A percentile compares a stretch with the other conserved stretches of the same genome.
Conservation (phyloP, 1,140 invertebrate genomes). For the Portunus trituberculatus region DNA sequence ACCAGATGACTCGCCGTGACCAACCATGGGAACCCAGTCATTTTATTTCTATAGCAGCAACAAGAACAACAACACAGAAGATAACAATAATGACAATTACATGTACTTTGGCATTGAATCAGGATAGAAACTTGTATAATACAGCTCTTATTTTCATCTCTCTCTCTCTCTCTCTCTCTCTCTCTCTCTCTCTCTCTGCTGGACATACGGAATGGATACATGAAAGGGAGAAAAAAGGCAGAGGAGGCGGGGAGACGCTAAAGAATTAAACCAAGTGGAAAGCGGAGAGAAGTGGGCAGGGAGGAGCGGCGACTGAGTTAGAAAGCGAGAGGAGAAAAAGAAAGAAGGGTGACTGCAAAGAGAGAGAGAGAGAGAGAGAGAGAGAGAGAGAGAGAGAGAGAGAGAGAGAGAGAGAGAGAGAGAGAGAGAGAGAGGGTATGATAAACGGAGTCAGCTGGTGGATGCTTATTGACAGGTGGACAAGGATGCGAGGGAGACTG, state of each 20-base stretch:
- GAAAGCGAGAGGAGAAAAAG: background rate
- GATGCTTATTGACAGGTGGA: background rate
- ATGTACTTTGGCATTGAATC: background rate
- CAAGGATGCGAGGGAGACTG: background rate
- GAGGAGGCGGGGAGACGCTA: background rate
- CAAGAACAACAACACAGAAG: background rate
- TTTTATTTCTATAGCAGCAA: background rate
- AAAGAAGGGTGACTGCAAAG: background rate
- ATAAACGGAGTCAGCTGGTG: background rate
- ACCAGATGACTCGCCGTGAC: background rate
- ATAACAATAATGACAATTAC: background rate
- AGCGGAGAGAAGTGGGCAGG: background rate
- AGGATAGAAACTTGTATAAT: background rate
- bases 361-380: background rate
- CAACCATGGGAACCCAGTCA: background rate
- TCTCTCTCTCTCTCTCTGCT: slow-evolving; percentile 8
- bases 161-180: slow-evolving; percentile 54
- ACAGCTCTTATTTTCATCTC: background rate
- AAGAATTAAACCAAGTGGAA: slow-evolving; percentile 5
- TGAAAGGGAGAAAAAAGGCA: background rate
- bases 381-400: slow-evolving; percentile 8
- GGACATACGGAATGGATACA: background rate
- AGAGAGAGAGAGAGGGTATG: background rate
- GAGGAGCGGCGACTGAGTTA: background rate
- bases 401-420: slow-evolving; percentile 17